Evolutionary conservation across 2,888 invertebrate species (phyloP), one percentile per base, ranked within the genome.

Genomic region (Aporophyla nigra): DNA sequence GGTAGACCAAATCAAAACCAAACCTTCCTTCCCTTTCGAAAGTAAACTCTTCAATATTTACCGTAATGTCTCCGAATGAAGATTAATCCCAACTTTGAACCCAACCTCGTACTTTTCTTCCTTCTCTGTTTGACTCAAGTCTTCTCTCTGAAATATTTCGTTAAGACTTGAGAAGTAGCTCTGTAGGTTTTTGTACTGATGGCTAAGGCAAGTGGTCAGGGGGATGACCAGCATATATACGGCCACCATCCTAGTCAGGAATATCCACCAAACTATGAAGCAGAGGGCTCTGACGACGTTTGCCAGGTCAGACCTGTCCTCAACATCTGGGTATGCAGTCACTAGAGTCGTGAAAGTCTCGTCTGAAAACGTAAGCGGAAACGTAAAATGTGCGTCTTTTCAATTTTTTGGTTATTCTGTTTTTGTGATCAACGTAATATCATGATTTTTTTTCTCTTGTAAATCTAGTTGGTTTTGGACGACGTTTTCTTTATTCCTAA

Each of bases 1-100:
- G 21, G n/a, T 59, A 54, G 12, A 16, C 0, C 9, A 58, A 43
- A 14, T 43, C 43, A 1, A 43, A 46, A 46, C 12, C 5, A 46
- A 46, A 46, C 43, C 14, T 46, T n/a, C 40, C n/a, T n/a, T n/a
- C n/a, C n/a, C n/a, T n/a, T n/a, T n/a, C 56, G 10, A 51, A 62
- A 56, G 9, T 14, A 12, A 46, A 2, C 10, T 24, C 6, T 43
- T 43, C n/a, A 58, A 49, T 51, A 84, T 88, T 90, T 84, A 94
- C 95, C 89, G 84, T 54, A 94, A 81, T 0, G 93, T 94, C 40
- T 92, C 88, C 0, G 89, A 82, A 82, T 94, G 95, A 24, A 93
- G 63, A 72, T 90, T 86, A 27, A 95, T 91, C 7, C 95, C 95
- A 74, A 90, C 71, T 87, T 90, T 93, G 12, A 94, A 80, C 0